Evolutionary conservation across 30 jellyfish, hydroid and myxozoan species (phyloP).

Genomic region (Aurelia coerulea): DNA sequence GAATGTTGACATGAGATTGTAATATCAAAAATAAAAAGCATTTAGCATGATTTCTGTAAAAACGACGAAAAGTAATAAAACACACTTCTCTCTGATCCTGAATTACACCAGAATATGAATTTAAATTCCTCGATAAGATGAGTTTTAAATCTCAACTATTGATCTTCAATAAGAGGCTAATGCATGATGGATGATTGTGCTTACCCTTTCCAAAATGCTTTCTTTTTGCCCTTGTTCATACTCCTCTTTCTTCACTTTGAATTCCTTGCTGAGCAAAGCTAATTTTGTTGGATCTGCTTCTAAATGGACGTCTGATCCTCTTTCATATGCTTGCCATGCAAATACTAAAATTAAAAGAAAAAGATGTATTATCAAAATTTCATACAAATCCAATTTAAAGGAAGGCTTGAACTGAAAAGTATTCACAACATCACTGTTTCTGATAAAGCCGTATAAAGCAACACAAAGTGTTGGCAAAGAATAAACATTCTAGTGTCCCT

Average conservation of each 20-base stretch:
- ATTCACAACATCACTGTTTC: background rate
- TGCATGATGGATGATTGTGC: background rate
- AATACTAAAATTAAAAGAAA: constrained; percentile 51
- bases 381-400: background rate
- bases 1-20: too few species aligned
- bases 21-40: too few species aligned
- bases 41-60: too few species aligned
- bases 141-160: too few species aligned
- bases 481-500: too few species aligned
- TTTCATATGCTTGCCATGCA: constrained; percentile 99
- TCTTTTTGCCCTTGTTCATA: constrained; percentile 81
- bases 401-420: background rate
- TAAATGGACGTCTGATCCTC: constrained; percentile 98
- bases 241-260: constrained; percentile 88
- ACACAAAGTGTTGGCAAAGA: too few species aligned
- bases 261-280: constrained; percentile 86
- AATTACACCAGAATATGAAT: too few species aligned
- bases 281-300: constrained; percentile 99
- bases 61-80: too few species aligned
- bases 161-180: background rate
- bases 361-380: background rate
- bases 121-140: too few species aligned
- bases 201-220: constrained; percentile 87
- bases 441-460: too few species aligned
- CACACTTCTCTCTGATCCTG: too few species aligned